Percentiles rank a stretch among this genome's conserved stretches.
These are phyloP conservation scores for Eciton burchellii DNA, from an alignment of 1,140 invertebrate species.

Conservation along the genomic window DNA sequence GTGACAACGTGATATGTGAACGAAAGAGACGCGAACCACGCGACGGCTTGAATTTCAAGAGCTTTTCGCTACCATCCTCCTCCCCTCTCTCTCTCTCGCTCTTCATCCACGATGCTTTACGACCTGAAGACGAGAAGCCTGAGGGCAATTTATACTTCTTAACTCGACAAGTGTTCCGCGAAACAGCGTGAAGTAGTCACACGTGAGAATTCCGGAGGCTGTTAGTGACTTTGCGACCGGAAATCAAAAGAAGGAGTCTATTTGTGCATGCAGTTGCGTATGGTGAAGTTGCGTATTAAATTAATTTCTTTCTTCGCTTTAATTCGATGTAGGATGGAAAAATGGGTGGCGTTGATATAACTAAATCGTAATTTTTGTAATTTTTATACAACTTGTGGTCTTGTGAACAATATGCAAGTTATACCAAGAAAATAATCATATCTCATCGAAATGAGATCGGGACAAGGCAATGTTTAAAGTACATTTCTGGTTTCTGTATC, in stretches of 20 bases:
- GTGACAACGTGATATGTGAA: slow-evolving; percentile 53
- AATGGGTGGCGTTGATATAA: no score
- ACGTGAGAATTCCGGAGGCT: not conserved
- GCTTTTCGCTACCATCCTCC: slow-evolving; percentile 6
- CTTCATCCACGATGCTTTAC: slow-evolving; percentile 14
- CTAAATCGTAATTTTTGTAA: not conserved
- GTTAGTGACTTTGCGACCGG: not conserved
- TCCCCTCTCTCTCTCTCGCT: not conserved
- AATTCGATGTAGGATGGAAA: no score
- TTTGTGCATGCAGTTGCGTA: no score
- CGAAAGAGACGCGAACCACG: slow-evolving; percentile 12
- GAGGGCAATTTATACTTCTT: slow-evolving; percentile 58
- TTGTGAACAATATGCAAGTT: no score
- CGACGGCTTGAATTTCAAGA: slow-evolving; percentile 52
- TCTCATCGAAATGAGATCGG: no score
- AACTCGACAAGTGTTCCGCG: slow-evolving; percentile 42
- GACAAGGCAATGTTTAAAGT: no score
- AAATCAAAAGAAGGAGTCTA: not conserved
- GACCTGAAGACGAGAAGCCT: slow-evolving; percentile 31
- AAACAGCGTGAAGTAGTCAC: slow-evolving; percentile 8
- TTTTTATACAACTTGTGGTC: no score
- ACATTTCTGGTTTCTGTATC: no score
- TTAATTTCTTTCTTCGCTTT: no score
- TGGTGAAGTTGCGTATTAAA: no score
- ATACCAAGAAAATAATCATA: no score